A percentile compares a stretch with the other conserved stretches of the same genome.
Conservation (phyloP, 1,140 invertebrate species). For the Sycophaga agraensis region DNA sequence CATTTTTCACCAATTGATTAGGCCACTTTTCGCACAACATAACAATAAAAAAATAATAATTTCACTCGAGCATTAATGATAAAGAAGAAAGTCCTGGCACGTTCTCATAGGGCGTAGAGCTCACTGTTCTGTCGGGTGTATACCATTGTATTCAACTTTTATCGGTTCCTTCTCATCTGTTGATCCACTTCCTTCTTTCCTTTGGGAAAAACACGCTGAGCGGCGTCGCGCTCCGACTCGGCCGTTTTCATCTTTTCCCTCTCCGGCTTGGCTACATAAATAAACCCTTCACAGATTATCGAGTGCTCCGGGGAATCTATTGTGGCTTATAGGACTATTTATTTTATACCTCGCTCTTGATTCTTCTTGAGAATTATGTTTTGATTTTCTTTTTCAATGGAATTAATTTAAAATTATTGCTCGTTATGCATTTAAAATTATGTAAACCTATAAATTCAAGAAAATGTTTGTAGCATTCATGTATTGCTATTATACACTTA, state of each 20-base stretch:
- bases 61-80: not conserved
- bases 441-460: too few relatives aligned
- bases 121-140: not conserved
- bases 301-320: not conserved
- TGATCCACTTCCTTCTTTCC: conserved; percentile 18
- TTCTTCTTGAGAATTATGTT: too few relatives aligned
- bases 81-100: conserved; percentile 13
- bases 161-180: conserved; percentile 7
- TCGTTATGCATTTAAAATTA: too few relatives aligned
- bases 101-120: conserved; percentile 15
- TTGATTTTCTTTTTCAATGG: too few relatives aligned
- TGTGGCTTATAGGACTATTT: too few relatives aligned
- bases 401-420: too few relatives aligned
- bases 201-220: not conserved
- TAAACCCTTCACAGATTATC: not conserved
- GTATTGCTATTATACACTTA: too few relatives aligned
- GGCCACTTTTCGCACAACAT: too few relatives aligned
- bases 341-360: too few relatives aligned
- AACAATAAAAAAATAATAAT: too few relatives aligned
- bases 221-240: not conserved
- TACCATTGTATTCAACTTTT: conserved; percentile 17
- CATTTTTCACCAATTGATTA: too few relatives aligned
- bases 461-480: too few relatives aligned
- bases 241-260: not conserved
- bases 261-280: not conserved